These are phyloP conservation scores for Sthenelais limicola DNA, from an alignment of 2,888 invertebrate species.

Conservation along the genomic window DNA sequence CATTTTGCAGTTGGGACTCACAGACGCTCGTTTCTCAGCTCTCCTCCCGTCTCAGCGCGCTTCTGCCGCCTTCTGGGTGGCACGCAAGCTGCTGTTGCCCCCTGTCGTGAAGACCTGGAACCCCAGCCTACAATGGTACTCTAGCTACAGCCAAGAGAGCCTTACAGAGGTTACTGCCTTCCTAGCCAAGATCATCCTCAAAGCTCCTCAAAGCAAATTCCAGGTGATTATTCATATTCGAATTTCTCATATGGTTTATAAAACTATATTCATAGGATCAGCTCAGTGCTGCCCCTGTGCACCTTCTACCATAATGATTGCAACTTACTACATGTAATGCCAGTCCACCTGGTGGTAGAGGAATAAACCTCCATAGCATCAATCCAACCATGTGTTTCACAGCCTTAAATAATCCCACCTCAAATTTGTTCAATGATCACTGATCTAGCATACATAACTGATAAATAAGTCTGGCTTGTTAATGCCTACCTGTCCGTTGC, in stretches of 20 bases:
- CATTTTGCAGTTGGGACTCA: constrained; percentile 1
- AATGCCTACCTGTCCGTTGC: too few species aligned
- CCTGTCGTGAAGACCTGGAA: background rate
- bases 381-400: too few species aligned
- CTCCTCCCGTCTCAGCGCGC: background rate
- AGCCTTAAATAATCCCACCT: too few species aligned
- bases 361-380: too few species aligned
- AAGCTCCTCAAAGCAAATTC: background rate
- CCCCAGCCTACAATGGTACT: background rate
- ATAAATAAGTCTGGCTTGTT: too few species aligned
- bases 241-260: background rate
- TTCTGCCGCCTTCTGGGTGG: constrained; percentile 20
- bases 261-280: background rate
- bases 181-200: background rate
- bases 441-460: too few species aligned
- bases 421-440: too few species aligned
- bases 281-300: too few species aligned
- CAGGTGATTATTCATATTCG: background rate
- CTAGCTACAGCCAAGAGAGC: background rate
- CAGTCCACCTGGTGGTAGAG: too few species aligned
- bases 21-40: background rate
- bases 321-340: too few species aligned
- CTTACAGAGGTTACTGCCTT: background rate
- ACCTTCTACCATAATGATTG: too few species aligned
- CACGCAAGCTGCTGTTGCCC: constrained; percentile 9